phyloP scores from a whole-genome alignment of 2,888 invertebrate genomes.

The Ceraclea dissimilis region DNA sequence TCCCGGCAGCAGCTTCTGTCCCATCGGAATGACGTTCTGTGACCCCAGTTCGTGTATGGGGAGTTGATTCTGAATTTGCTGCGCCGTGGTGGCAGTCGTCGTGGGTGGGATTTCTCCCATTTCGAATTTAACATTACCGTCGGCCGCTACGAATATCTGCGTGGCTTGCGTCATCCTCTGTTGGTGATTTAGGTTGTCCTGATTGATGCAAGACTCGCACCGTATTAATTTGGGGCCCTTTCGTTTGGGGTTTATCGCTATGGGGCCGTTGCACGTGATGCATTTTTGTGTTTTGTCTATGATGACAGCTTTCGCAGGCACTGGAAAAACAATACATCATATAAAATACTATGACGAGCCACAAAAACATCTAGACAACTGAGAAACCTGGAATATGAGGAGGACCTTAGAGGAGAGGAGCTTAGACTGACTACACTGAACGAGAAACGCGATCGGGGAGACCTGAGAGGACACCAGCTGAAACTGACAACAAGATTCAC shows the following conservation, averaged over 20 bases:
- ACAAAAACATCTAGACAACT: too few species aligned
- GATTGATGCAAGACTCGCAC: slow-evolving; percentile 55
- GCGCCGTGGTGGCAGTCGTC: slow-evolving; percentile 1
- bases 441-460: too few species aligned
- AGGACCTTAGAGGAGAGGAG: too few species aligned
- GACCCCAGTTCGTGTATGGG: slow-evolving; percentile 30
- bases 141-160: slow-evolving; percentile 60
- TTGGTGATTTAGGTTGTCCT: slow-evolving; percentile 40
- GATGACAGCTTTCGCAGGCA: slow-evolving; percentile 46
- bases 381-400: too few species aligned
- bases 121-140: slow-evolving; percentile 55
- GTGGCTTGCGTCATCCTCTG: slow-evolving; percentile 36
- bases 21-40: slow-evolving; percentile 45
- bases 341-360: slow-evolving; percentile 5
- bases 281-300: slow-evolving; percentile 51
- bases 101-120: slow-evolving; percentile 37
- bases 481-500: too few species aligned
- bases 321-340: slow-evolving; percentile 24
- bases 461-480: too few species aligned
- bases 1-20: slow-evolving; percentile 37
- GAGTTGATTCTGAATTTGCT: slow-evolving; percentile 22
- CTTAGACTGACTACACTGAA: too few species aligned
- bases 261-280: slow-evolving; percentile 51
- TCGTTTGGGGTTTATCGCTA: slow-evolving; percentile 50
- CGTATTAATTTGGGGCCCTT: slow-evolving; percentile 56